Evolutionary conservation across 2,797 vertebrate species (phyloP), one percentile per base, ranked within the genome.

Genomic region (Threskiornis aethiopicus): DNA sequence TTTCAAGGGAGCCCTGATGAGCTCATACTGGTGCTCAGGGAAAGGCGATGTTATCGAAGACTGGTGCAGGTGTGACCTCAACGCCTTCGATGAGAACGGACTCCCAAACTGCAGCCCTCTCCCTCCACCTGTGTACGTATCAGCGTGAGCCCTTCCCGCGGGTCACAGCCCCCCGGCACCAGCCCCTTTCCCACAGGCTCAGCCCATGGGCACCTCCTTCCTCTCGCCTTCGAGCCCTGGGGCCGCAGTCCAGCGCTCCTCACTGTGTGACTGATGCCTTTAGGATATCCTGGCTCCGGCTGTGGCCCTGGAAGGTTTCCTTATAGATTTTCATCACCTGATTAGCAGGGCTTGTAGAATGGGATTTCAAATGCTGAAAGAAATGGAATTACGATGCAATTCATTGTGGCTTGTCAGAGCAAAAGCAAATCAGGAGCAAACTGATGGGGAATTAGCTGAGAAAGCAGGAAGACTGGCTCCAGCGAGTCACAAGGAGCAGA

Each of bases 51-150:
- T 99, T 97, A 99, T 99, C 77, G 99, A 99, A 96, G 99, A 99
- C 98, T 99, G 99, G 99, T 99, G 99, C 98, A 98, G 99, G 96
- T 99, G 99, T 94, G 99, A 99, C 98, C 99, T 99, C 97, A 99
- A 98, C 85, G 99, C 99, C 96, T 99, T 99, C 89, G 99, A 99
- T 87, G 99, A 99, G 98, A 99, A 99, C 3, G 99, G 99, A 95
- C 99, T 99, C 84, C 99, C 99, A 79, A 99, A 98, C 98, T 99
- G 99, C 98, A 99, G 99, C 97, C 99, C 99, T 81, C 99, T 99
- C 91, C 98, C 98, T 16, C 98, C 98, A 93, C 99, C 99, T 7
- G 97, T 99, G 99, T 99, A 98, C 97, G 99, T 99, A 96, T 96
- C 18, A 13, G 59, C 69, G 37, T 0, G 54, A 90, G 39, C 33